Conservation (phyloP, 1,140 invertebrate genomes). For the Drosophila lacertosa region DNA sequence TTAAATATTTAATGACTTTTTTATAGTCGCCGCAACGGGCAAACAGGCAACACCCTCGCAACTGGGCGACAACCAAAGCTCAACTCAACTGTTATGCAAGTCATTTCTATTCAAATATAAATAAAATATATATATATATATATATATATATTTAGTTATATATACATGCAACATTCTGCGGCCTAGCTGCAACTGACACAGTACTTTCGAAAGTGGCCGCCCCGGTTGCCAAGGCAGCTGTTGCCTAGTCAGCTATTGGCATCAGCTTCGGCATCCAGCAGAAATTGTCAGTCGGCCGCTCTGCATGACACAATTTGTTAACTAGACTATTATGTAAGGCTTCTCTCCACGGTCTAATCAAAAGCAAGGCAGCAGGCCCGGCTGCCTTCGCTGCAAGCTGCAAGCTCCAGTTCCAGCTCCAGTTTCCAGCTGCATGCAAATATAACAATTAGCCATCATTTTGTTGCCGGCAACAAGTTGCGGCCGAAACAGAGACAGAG, state of each 20-base stretch:
- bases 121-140: slow-evolving; percentile 19
- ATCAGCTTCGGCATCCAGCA: slow-evolving; percentile 30
- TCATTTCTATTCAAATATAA: slow-evolving; percentile 55
- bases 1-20: slow-evolving; percentile 77
- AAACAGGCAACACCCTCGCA: slow-evolving; percentile 75
- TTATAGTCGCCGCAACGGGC: slow-evolving; percentile 46
- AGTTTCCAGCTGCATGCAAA: slow-evolving; percentile 53
- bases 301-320: slow-evolving; percentile 80
- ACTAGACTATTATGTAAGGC: slow-evolving; percentile 78
- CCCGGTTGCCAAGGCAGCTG: slow-evolving; percentile 51
- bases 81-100: slow-evolving; percentile 51
- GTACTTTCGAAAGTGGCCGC: slow-evolving; percentile 72
- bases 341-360: slow-evolving; percentile 57
- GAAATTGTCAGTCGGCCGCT: slow-evolving; percentile 41
- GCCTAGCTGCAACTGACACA: slow-evolving; percentile 15
- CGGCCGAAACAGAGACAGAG: slow-evolving; percentile 19
- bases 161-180: slow-evolving; percentile 34
- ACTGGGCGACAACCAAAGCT: slow-evolving; percentile 26
- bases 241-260: slow-evolving; percentile 7
- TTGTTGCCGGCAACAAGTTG: slow-evolving; percentile 59
- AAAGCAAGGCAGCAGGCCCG: slow-evolving; percentile 46
- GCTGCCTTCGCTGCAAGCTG: too few species aligned
- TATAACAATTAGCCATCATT: slow-evolving; percentile 79
- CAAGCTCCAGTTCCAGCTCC: not conserved
- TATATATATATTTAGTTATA: slow-evolving; percentile 9